Conservation (phyloP, 2,888 invertebrate genomes). For the Pachymerium ferrugineum region DNA sequence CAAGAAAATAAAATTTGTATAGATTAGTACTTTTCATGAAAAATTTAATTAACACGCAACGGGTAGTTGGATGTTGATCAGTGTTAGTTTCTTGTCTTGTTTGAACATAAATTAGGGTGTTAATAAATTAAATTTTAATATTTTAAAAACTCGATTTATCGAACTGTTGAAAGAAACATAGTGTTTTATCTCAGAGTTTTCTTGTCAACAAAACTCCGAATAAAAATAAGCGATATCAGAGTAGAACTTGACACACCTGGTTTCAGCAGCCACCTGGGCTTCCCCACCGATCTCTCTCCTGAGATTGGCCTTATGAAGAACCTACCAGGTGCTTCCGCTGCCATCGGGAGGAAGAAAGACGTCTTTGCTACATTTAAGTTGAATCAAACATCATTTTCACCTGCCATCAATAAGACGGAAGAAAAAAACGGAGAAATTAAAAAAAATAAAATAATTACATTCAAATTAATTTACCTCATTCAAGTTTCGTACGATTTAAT, state of each 20-base stretch:
- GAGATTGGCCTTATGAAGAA: constrained; percentile 16
- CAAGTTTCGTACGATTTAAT: too few species aligned
- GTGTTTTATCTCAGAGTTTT: constrained; percentile 20
- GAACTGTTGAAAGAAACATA: too few species aligned
- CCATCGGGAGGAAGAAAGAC: constrained; percentile 13
- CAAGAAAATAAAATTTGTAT: too few species aligned
- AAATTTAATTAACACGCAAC: too few species aligned
- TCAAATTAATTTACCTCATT: too few species aligned
- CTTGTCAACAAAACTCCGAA: not conserved
- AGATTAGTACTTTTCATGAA: too few species aligned
- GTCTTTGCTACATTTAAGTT: constrained; percentile 11
- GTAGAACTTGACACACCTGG: constrained; percentile 1
- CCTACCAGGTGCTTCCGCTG: constrained; percentile 17
- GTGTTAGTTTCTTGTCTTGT: too few species aligned
- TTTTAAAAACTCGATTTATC: too few species aligned
- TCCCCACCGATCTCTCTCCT: not conserved
- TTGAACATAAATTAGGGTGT: too few species aligned
- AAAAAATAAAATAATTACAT: not conserved
- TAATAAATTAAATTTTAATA: too few species aligned
- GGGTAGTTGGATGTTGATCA: too few species aligned
- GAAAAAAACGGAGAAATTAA: too few species aligned
- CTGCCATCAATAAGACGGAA: not conserved
- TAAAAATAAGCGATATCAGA: constrained; percentile 15
- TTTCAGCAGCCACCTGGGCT: not conserved
- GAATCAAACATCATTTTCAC: constrained; percentile 9